phyloP scores from a whole-genome alignment of 2,797 vertebrate species.

The Neopelma chrysocephalum region DNA sequence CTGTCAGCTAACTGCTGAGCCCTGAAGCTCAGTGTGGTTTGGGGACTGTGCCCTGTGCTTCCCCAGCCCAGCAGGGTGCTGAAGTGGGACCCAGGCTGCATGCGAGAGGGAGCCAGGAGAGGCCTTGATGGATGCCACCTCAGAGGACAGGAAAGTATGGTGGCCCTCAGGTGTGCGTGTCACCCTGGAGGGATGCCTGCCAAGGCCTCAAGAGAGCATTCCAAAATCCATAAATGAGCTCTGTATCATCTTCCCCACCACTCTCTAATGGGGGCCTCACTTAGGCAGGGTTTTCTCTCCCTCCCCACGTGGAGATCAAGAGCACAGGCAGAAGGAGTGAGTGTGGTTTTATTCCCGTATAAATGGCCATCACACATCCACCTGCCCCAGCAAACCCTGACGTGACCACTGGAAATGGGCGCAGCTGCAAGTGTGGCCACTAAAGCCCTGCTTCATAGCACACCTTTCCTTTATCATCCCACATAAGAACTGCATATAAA shows the following conservation, averaged over 20 bases:
- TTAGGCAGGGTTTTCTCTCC: background rate
- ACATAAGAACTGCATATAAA: background rate
- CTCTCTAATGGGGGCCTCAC: background rate
- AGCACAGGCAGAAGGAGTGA: background rate
- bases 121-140: background rate
- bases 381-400: background rate
- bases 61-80: rapidly evolving
- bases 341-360: background rate
- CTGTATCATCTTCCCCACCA: background rate
- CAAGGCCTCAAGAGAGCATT: background rate
- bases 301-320: background rate
- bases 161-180: background rate
- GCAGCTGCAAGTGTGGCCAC: background rate
- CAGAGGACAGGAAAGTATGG: background rate
- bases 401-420: background rate
- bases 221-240: background rate
- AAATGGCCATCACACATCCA: background rate
- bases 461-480: background rate
- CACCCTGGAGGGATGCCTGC: background rate
- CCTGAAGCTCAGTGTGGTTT: rapidly evolving
- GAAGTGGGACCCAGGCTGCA: rapidly evolving
- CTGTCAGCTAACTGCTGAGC: background rate
- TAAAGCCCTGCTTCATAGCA: background rate
- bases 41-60: rapidly evolving
- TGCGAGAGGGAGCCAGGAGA: background rate